Base-by-base conservation (phyloP, 1,140 invertebrate genomes). In the Magallana angulata region DNA sequence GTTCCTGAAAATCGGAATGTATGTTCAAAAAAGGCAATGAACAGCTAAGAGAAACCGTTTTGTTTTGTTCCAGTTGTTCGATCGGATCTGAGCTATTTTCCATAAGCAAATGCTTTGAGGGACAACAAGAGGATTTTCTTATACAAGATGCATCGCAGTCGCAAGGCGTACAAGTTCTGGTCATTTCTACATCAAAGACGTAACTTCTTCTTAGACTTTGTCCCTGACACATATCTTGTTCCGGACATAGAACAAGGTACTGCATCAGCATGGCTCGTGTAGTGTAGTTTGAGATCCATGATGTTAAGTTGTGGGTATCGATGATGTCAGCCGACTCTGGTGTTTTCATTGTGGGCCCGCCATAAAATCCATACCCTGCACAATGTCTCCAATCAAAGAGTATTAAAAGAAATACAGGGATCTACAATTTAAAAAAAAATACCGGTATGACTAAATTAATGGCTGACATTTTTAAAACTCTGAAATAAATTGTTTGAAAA, bases 41-140 rank as follows among this genome's bases (percentile, higher is more conserved):
- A 36, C 68, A 76, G 9, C 9, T 30, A 30, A 76, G 24, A 5
- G 68, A 36, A 30, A 48, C 5, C 36, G 68, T 18, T 9, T 18
- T n/a, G 0, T 48, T 48, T 48, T 48, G 36, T 48, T 48, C 36
- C 36, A 48, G n/a, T 24, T 0, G n/a, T 68, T 24, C 24, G 11
- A 5, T 12, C 24, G 24, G 1, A 76, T 36, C 1, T 11, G 60
- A 16, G 14, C 5, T 12, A 9, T 62, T 9, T 12, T 62, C 11
- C 14, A 62, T 62, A 11, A 7, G 24, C 24, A 76, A 30, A 24
- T 30, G 30, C 36, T 76, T 76, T 7, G 68, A 76, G 36, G 68
- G 68, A 76, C 68, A 76, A 76, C 68, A 76, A 12, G 18, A 30
- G 1, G 68, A 76, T 76, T 76, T 76, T 30, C 68, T 76, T 18